A percentile compares a stretch with the other conserved stretches of the same genome.
These are phyloP conservation scores for Charanyca ferruginea DNA, from an alignment of 2,888 invertebrate genomes.

Conservation along the genomic window DNA sequence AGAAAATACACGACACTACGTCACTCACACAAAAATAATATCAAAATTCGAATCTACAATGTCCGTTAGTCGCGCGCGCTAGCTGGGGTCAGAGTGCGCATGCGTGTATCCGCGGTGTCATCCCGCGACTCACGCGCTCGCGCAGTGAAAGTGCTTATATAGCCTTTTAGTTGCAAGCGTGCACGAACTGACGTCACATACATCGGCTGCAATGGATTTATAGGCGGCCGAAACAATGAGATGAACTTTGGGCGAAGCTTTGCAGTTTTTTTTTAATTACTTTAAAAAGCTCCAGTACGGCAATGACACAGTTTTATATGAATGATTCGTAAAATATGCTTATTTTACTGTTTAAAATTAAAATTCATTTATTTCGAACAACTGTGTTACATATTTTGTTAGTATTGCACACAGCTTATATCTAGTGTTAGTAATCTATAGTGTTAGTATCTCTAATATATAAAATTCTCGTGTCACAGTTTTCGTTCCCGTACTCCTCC, in stretches of 20 bases:
- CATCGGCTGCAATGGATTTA: slow-evolving; percentile 69
- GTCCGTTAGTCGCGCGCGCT: slow-evolving; percentile 75
- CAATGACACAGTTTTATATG: slow-evolving; percentile 59
- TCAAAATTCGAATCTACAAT: slow-evolving; percentile 57
- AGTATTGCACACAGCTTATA: too few relatives aligned
- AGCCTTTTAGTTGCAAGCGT: slow-evolving; percentile 83
- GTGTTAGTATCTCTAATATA: too few relatives aligned
- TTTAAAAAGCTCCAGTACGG: slow-evolving; percentile 40
- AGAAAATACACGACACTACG: slow-evolving; percentile 81
- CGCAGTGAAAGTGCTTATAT: slow-evolving; percentile 89
- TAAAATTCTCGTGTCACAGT: too few relatives aligned
- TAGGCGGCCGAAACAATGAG: slow-evolving; percentile 67
- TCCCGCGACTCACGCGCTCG: slow-evolving; percentile 85
- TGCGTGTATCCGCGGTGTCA: slow-evolving; percentile 77
- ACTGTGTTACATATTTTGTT: too few relatives aligned
- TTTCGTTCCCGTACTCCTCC: too few relatives aligned
- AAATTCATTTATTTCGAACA: too few relatives aligned
- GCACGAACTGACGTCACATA: slow-evolving; percentile 78
- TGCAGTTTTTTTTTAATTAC: slow-evolving; percentile 51
- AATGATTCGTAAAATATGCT: slow-evolving; percentile 7
- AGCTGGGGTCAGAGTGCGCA: slow-evolving; percentile 86
- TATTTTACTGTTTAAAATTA: too few relatives aligned
- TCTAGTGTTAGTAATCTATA: too few relatives aligned
- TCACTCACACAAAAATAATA: slow-evolving; percentile 77
- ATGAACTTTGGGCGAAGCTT: slow-evolving; percentile 68